Evolutionary conservation across 2,113 vertebrate species (phyloP), one percentile per base, ranked within the genome.

Genomic region (Ahaetulla prasina): DNA sequence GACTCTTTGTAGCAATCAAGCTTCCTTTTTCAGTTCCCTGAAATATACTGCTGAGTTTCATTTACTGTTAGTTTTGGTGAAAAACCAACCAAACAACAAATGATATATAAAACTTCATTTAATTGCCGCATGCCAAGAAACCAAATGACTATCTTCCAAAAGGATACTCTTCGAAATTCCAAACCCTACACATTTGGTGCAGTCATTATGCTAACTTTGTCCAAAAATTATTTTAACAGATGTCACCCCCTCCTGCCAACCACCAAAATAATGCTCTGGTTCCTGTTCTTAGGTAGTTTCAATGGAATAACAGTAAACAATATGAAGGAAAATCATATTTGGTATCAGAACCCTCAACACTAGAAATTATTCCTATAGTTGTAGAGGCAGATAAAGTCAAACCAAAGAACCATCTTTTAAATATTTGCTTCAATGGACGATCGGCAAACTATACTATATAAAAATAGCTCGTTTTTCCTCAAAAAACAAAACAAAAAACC

Each of bases 361-460:
- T 96, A 93, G 95, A 96, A 97, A 96, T 97, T 97, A 96, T 97
- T 97, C 97, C 94, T 95, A 96, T 97, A 95, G 96, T 93, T 97
- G 94, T 93, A 92, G 95, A 96, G 95, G 94, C 80, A 95, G 94
- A 97, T 94, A 96, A 96, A 97, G 94, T 89, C 96, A 96, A 95
- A 97, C 94, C 95, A 94, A 97, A 96, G 95, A 94, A 52, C 94
- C 94, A 95, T 96, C 93, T 94, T 90, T 94, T 93, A 94, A 96
- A 94, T 0, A 0, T 95, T 96, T 92, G 91, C 80, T 95, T 89
- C 93, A 90, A 94, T 91, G 90, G 94, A 96, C 93, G 91, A 74
- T 96, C 96, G 97, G 92, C 95, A 97, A 97, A 97, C 93, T 96
- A 92, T 87, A 60, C 55, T 9, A 23, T 60, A 84, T 94, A 95